Conservation (phyloP, 2,113 vertebrate genomes). For the Todiramphus saurophagus region DNA sequence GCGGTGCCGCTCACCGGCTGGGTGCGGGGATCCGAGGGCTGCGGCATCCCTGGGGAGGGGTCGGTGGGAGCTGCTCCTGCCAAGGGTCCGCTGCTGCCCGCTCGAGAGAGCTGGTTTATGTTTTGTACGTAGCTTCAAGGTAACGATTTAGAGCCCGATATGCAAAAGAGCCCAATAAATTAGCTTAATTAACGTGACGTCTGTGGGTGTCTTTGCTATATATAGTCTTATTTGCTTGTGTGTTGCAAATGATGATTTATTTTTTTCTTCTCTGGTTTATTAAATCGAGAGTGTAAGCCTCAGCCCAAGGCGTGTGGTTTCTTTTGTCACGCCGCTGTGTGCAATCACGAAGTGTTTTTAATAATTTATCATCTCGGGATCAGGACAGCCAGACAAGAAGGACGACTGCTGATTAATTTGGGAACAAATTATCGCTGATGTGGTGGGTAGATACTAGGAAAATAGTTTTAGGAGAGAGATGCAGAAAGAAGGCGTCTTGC, state of each 20-base stretch:
- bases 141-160: no score
- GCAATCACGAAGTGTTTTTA: no score
- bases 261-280: neutral
- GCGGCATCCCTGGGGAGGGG: no score
- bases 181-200: fast-evolving
- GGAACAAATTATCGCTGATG: neutral
- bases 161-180: neutral
- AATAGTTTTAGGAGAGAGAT: constrained; percentile 40
- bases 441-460: neutral
- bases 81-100: no score
- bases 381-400: neutral
- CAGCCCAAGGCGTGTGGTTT: fast-evolving
- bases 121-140: no score
- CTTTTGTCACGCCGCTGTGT: fast-evolving
- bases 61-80: no score
- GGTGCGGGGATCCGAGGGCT: no score
- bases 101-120: no score
- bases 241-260: neutral
- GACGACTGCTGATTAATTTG: neutral
- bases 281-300: neutral
- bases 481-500: neutral
- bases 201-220: neutral
- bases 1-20: no score
- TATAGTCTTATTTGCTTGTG: neutral
- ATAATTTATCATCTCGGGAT: neutral